These are phyloP conservation scores for Solen grandis DNA, from an alignment of 1,140 invertebrate genomes.

Conservation along the genomic window DNA sequence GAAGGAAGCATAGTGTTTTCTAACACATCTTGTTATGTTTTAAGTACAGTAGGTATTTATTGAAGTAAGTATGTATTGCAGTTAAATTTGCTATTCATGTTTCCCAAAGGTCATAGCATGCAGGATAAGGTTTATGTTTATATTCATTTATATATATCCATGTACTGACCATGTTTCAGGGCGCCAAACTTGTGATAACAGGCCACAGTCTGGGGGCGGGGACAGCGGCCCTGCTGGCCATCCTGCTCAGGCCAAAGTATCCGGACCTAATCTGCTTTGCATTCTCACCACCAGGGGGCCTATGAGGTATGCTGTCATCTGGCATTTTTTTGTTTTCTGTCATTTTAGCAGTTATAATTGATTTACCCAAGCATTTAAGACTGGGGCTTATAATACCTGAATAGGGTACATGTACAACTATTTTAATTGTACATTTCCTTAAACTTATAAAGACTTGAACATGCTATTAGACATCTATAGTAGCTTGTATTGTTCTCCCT, in stretches of 20 bases:
- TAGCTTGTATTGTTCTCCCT: too few relatives aligned
- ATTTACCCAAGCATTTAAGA: neutral
- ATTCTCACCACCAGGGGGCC: conserved; percentile 94
- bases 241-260: conserved; percentile 89
- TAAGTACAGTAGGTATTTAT: too few relatives aligned
- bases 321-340: too few relatives aligned
- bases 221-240: conserved; percentile 93
- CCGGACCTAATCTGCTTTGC: conserved; percentile 91
- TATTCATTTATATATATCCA: too few relatives aligned
- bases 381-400: neutral
- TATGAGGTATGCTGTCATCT: conserved; percentile 83
- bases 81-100: too few relatives aligned
- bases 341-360: too few relatives aligned
- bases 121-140: too few relatives aligned
- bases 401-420: neutral
- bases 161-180: conserved; percentile 74
- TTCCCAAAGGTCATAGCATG: too few relatives aligned
- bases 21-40: too few relatives aligned
- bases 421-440: neutral
- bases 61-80: too few relatives aligned
- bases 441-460: neutral
- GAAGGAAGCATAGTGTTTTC: too few relatives aligned
- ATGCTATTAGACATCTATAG: too few relatives aligned
- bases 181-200: conserved; percentile 90
- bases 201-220: conserved; percentile 96